These are phyloP conservation scores for Phorcus lineatus DNA, from an alignment of 2,888 invertebrate genomes.

Conservation along the genomic window DNA sequence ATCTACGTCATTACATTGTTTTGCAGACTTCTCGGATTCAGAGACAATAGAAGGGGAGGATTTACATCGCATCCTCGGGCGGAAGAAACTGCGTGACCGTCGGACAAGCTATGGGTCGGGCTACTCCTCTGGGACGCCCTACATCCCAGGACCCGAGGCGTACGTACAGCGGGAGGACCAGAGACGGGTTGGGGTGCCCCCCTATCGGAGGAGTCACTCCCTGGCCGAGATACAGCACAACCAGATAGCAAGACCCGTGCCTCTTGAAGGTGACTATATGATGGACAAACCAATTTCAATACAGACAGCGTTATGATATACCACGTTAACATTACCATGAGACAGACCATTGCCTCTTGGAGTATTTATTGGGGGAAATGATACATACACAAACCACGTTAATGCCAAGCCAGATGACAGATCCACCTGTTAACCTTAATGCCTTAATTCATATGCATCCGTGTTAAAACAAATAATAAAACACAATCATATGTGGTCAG, in stretches of 20 bases:
- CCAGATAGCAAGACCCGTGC: constrained; percentile 42
- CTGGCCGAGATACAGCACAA: constrained; percentile 59
- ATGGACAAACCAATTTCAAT: no score
- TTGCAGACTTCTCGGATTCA: constrained; percentile 67
- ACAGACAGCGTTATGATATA: no score
- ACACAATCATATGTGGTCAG: no score
- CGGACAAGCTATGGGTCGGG: constrained; percentile 42
- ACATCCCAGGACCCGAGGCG: constrained; percentile 4
- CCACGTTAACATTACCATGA: no score
- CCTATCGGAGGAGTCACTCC: constrained; percentile 64
- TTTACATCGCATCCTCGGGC: constrained; percentile 28
- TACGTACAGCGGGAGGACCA: constrained; percentile 43
- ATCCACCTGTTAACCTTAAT: no score
- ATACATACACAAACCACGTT: no score
- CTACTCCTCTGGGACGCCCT: background rate
- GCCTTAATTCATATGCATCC: no score
- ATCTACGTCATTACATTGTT: constrained; percentile 2
- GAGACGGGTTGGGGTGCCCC: constrained; percentile 42
- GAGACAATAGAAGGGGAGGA: constrained; percentile 64
- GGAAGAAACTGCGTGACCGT: constrained; percentile 26
- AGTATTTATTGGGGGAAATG: no score
- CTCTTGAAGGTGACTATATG: constrained; percentile 31
- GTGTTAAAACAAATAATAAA: no score
- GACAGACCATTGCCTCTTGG: no score
- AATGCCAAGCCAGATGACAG: no score